Percentiles rank a stretch among this genome's conserved stretches.
Evolutionary conservation across 2,888 invertebrate species (phyloP).

Genomic region (Magallana nippona): DNA sequence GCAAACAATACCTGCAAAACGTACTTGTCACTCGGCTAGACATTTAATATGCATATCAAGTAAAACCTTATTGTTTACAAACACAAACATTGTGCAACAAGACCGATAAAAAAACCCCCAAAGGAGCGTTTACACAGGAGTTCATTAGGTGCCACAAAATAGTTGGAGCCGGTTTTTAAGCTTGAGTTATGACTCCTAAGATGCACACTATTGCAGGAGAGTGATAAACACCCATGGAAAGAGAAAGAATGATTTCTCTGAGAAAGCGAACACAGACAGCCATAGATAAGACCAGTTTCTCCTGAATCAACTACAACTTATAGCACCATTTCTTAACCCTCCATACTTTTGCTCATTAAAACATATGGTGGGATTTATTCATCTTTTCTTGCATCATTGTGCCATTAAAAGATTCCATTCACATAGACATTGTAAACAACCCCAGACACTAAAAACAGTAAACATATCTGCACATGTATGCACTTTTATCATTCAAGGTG

Average conservation of each 20-base stretch:
- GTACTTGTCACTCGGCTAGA: background rate
- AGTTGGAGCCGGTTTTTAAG: background rate
- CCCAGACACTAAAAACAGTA: background rate
- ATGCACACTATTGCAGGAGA: constrained; percentile 4
- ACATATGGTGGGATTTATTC: background rate
- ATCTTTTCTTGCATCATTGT: constrained; percentile 1
- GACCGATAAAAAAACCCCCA: background rate
- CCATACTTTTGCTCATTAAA: background rate
- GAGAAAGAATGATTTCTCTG: constrained; percentile 11
- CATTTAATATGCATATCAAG: constrained; percentile 12
- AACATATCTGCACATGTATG: too few species aligned
- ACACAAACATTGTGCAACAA: background rate
- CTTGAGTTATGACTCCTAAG: constrained; percentile 15
- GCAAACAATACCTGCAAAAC: background rate
- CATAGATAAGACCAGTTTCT: constrained; percentile 13
- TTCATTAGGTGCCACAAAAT: constrained; percentile 27
- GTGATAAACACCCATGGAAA: constrained; percentile 11
- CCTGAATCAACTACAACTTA: background rate
- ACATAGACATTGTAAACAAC: background rate
- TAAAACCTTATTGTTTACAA: constrained; percentile 21
- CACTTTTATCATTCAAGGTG: too few species aligned
- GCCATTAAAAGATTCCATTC: background rate
- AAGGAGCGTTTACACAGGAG: background rate
- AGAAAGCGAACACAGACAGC: background rate
- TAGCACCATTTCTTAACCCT: background rate